These are phyloP conservation scores for Amitus sp. DNA, from an alignment of 2,888 invertebrate species.

Conservation along the genomic window DNA sequence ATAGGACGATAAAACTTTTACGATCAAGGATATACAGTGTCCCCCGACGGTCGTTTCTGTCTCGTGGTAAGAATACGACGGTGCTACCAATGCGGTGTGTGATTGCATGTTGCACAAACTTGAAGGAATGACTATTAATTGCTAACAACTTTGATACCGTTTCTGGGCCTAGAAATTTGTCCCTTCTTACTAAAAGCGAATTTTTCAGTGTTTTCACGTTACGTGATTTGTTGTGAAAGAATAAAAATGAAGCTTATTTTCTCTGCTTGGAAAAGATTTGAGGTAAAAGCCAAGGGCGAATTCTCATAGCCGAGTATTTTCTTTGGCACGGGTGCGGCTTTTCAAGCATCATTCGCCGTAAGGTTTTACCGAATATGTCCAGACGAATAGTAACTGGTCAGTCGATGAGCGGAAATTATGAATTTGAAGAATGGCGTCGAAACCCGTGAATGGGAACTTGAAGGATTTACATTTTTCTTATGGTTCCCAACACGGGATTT, in stretches of 20 bases:
- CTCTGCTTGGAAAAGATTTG: constrained; percentile 14
- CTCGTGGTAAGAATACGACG: constrained; percentile 29
- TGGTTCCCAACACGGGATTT: too few relatives aligned
- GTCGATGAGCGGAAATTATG: constrained; percentile 14
- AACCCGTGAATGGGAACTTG: background rate
- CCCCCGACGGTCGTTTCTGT: constrained; percentile 26
- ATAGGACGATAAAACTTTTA: constrained; percentile 37
- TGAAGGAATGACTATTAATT: too few relatives aligned
- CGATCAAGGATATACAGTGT: constrained; percentile 27
- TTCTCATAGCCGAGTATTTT: constrained; percentile 22
- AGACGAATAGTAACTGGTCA: too few relatives aligned
- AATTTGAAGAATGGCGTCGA: background rate
- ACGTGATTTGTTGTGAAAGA: too few relatives aligned
- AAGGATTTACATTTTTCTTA: background rate
- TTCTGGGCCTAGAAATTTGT: too few relatives aligned
- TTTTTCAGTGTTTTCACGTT: too few relatives aligned
- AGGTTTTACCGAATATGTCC: constrained; percentile 32
- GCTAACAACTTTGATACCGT: too few relatives aligned
- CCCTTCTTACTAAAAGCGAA: too few relatives aligned
- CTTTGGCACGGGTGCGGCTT: constrained; percentile 18
- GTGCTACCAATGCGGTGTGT: constrained; percentile 31
- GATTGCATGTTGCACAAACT: constrained; percentile 19
- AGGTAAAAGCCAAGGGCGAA: too few relatives aligned
- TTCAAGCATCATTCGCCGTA: constrained; percentile 25
- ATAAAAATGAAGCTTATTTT: background rate